Evolutionary conservation across 1,140 invertebrate species (phyloP), one percentile per base, ranked within the genome.

Genomic region (Hormaphis cornu): DNA sequence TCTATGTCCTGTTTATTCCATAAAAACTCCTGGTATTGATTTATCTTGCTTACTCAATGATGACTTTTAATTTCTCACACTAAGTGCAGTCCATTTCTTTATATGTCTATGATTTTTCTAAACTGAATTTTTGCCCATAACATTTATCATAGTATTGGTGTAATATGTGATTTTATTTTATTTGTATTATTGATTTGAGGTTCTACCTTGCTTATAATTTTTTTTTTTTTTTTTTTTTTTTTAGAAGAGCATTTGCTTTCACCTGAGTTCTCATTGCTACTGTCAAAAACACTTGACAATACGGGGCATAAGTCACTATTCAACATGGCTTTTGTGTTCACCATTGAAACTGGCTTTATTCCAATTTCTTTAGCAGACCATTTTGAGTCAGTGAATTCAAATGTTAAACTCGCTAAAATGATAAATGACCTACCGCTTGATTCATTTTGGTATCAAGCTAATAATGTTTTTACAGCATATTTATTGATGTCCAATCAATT

Each of bases 281-380:
- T 66, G 61, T 66, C 61, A 66, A 35, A 66, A 16, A 2, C 28
- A 66, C 14, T 20, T 35, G n/a, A 9, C 44, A 16, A 16, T 50
- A 22, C 20, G 33, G 42, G 20, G 35, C 20, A 22, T 7, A 44
- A 66, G 3, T 28, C 3, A 16, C 14, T 66, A 37, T 66, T 66
- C 28, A 16, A 30, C 30, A 22, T 66, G 30, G 40, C 44, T 46
- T 66, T 66, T 66, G 28, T 66, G 24, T 50, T 66, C 28, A 66
- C 44, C n/a, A 20, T 66, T 66, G 61, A 66, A 66, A 66, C 61
- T 66, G 61, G 61, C 44, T 66, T 50, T 66, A 46, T 66, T 66
- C 61, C 61, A 50, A 46, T 4, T 66, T 33, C 61, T 66, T 48
- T 66, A 24, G 20, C 26, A 9, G 18, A 66, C 18, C 14, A 22